Percentiles rank a stretch among this genome's conserved stretches.
Evolutionary conservation across 2,113 vertebrate genomes (phyloP).

Genomic region (Pterocles orientalis): DNA sequence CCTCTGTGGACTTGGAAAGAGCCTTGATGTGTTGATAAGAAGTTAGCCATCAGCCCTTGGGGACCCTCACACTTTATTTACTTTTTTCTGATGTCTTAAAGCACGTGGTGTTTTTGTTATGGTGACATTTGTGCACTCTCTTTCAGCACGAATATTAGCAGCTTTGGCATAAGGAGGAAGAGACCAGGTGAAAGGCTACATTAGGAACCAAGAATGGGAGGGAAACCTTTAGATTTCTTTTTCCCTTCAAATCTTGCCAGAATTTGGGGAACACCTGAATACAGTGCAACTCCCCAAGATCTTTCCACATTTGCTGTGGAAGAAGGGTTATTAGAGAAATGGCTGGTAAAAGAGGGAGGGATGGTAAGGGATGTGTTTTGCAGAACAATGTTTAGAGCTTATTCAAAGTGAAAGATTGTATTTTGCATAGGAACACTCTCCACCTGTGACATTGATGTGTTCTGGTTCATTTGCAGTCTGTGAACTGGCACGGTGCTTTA

Average conservation of each 20-base stretch:
- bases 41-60: not conserved
- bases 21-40: not conserved
- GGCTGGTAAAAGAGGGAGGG: not conserved
- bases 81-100: not conserved
- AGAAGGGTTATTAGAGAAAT: not conserved
- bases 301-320: not conserved
- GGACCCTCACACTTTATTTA: not conserved
- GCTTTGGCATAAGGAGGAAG: not conserved
- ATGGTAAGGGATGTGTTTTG: not conserved
- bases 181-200: not conserved
- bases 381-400: not conserved
- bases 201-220: not conserved
- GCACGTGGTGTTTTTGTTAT: not conserved
- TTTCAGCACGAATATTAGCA: not conserved
- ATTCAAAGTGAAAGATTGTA: not conserved
- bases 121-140: not conserved
- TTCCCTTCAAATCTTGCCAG: not conserved
- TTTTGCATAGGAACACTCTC: not conserved
- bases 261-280: not conserved
- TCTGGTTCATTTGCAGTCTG: not conserved
- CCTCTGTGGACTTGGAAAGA: not conserved
- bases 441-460: not conserved
- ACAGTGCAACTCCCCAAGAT: not conserved
- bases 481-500: not conserved
- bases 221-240: not conserved